These are phyloP conservation scores for Pollimyrus isidori DNA, from an alignment of 2,113 vertebrate species.

Conservation along the genomic window DNA sequence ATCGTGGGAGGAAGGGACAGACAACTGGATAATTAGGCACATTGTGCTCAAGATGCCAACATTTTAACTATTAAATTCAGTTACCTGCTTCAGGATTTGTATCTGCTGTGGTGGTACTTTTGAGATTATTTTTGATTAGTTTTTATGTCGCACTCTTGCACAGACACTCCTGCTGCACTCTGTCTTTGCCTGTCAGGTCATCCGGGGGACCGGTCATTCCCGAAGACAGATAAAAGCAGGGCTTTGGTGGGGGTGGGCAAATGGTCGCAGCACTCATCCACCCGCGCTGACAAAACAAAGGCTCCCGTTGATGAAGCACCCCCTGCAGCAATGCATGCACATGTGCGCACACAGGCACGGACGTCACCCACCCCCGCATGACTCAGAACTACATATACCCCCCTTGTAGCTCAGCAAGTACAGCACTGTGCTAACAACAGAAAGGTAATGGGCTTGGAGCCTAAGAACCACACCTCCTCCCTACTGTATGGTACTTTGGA, in stretches of 20 bases:
- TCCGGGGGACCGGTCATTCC: not conserved
- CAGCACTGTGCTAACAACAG: not conserved
- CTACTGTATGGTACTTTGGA: not conserved
- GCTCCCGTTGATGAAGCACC: not conserved
- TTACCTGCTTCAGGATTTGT: not conserved
- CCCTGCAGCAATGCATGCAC: not conserved
- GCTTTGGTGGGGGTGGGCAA: not conserved
- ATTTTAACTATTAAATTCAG: slow-evolving; percentile 13
- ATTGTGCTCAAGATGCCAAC: not conserved
- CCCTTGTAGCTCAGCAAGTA: not conserved
- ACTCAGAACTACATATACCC: not conserved
- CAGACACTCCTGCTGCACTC: not conserved
- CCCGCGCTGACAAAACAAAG: not conserved
- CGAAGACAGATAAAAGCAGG: not conserved
- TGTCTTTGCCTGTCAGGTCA: not conserved
- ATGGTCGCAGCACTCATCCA: not conserved
- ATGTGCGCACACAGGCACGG: not conserved
- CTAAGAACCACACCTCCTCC: not conserved
- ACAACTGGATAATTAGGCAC: slow-evolving; percentile 14
- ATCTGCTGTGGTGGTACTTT: not conserved
- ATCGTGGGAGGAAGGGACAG: not conserved
- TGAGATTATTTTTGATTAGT: not conserved
- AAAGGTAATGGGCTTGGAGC: not conserved
- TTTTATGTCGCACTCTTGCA: not conserved
- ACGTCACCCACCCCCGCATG: not conserved